Evolutionary conservation across 2,113 vertebrate species (phyloP), one percentile per base, ranked within the genome.

Genomic region (Antechinus stuartii): DNA sequence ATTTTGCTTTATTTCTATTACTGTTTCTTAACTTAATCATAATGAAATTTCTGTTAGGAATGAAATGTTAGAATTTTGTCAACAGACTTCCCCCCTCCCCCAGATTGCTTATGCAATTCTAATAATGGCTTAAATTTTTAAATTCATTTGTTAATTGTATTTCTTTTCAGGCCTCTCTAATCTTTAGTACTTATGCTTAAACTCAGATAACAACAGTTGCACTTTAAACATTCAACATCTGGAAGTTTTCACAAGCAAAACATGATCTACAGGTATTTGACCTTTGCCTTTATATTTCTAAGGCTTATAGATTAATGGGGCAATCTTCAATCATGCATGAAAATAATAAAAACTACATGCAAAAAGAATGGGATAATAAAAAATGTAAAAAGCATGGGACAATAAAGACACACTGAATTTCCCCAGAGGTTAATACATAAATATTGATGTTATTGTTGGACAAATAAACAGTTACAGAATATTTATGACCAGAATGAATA

Each of bases 391-490:
- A 68, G 2, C 0, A 61, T 94, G 94, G 68, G 61, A 90, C n/a
- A 90, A 84, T 23, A 84, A 84, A 23, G 35, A 23, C 19, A 84
- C 19, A 42, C 7, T 42, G 68, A 2, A 84, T 42, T 84, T 30
- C 68, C 68, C 19, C 16, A 84, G 42, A 8, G 68, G 94, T 95
- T 92, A 91, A 5, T 54, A 52, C 54, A 96, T 95, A 96, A 97
- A 96, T 95, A 96, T 96, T 93, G 8, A 96, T 97, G 53, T 56
- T 94, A 94, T 97, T 93, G 54, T 97, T 96, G 19, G 92, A 90
- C 91, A 96, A 95, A 90, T 25, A 97, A 97, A 97, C 94, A 94
- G 10, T 92, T 94, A 49, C 68, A 84, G 94, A 95, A 97, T 97
- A 97, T 94, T 97, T 96, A 96, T 97, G 68, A 95, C 94, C 0